A percentile compares a stretch with the other conserved stretches of the same genome.
Conservation (phyloP, 1,140 invertebrate species). For the Leptinotarsa lineolata region DNA sequence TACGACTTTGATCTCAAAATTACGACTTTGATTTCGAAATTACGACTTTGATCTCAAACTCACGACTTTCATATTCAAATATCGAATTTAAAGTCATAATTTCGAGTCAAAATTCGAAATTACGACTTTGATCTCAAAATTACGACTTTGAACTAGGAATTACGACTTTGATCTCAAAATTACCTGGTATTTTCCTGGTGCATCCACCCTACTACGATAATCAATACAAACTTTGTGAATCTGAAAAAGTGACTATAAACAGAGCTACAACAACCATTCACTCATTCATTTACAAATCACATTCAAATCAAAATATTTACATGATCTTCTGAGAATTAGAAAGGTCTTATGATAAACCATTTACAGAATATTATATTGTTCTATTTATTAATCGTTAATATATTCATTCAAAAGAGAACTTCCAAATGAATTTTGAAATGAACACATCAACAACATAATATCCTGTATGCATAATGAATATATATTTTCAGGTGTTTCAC, state of each 20-base stretch:
- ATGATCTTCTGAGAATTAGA: background rate
- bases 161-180: no score
- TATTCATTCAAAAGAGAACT: background rate
- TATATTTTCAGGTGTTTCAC: conserved; percentile 39
- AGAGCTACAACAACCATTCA: background rate
- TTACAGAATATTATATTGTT: conserved; percentile 4
- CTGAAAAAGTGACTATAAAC: background rate
- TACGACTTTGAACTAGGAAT: no score
- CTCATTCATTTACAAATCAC: background rate
- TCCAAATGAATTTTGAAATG: background rate
- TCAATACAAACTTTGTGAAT: no score
- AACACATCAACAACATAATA: conserved; percentile 4
- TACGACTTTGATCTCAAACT: no score
- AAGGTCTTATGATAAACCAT: background rate
- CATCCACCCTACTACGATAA: no score
- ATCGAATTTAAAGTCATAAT: no score
- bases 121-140: no score
- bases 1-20: no score
- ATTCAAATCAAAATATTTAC: conserved; percentile 1
- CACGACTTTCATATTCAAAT: no score
- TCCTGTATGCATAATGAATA: background rate
- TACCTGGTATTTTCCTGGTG: no score
- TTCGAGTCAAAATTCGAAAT: no score
- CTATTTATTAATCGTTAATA: background rate
- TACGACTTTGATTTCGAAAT: no score